Conservation (phyloP, 2,113 vertebrate species). For the Urocolius indicus region DNA sequence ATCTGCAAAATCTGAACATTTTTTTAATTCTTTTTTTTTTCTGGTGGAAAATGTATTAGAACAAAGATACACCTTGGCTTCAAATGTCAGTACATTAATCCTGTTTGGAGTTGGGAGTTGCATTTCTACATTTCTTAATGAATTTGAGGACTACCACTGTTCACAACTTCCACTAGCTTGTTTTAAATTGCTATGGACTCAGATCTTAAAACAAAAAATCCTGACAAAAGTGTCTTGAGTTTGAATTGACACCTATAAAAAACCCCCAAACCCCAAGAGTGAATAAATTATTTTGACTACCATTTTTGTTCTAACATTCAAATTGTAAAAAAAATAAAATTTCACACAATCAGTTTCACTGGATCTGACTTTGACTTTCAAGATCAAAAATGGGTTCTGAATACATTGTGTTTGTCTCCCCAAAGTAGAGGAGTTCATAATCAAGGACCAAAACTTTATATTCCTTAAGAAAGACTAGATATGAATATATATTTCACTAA, state of each 20-base stretch:
- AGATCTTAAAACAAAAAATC: background rate
- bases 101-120: background rate
- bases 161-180: background rate
- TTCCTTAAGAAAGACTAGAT: background rate
- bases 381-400: background rate
- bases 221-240: background rate
- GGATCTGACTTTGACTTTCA: background rate
- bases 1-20: background rate
- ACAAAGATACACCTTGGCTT: background rate
- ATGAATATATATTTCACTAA: background rate
- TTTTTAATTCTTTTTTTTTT: background rate
- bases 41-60: background rate
- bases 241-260: background rate
- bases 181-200: background rate
- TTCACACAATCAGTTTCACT: background rate
- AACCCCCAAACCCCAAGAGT: no score
- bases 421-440: background rate
- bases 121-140: background rate
- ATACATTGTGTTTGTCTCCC: background rate
- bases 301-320: background rate
- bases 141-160: background rate
- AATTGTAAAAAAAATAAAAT: background rate
- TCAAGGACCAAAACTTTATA: background rate
- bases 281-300: background rate
- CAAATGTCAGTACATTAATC: background rate